A percentile compares a stretch with the other conserved stretches of the same genome.
Evolutionary conservation across 2,888 invertebrate species (phyloP).

Genomic region (Xestia c-nigrum): DNA sequence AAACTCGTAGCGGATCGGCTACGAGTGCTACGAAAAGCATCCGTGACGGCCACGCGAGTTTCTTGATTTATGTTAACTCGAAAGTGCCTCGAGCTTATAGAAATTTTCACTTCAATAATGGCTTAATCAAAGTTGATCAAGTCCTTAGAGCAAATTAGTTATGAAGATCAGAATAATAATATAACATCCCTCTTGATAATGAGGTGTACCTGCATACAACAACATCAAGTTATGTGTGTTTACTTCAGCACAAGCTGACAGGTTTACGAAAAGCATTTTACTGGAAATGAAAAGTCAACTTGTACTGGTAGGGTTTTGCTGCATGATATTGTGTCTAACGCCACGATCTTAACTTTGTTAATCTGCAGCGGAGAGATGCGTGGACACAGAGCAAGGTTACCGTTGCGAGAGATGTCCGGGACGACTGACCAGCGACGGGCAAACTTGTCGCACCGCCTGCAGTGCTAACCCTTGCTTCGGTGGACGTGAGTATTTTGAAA

Average conservation of each 20-base stretch:
- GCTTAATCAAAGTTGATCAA: not conserved
- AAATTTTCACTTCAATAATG: too few species aligned
- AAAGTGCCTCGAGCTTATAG: too few species aligned
- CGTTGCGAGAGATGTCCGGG: slow-evolving; percentile 94
- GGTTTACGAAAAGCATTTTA: not conserved
- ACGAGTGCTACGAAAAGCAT: too few species aligned
- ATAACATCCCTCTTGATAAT: not conserved
- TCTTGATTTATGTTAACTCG: too few species aligned
- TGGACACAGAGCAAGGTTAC: slow-evolving; percentile 92
- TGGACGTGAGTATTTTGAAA: slow-evolving; percentile 81
- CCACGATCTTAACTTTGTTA: not conserved
- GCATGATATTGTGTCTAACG: not conserved
- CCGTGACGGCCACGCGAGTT: too few species aligned
- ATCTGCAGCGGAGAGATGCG: slow-evolving; percentile 91
- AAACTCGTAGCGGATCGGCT: too few species aligned
- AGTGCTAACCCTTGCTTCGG: slow-evolving; percentile 90
- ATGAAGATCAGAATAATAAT: not conserved
- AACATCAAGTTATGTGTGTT: not conserved
- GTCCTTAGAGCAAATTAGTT: not conserved
- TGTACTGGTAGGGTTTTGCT: not conserved
- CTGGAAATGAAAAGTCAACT: not conserved
- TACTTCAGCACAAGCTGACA: not conserved
- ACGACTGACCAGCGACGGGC: slow-evolving; percentile 94
- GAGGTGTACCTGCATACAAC: not conserved
- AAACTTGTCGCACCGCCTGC: slow-evolving; percentile 94